These are phyloP conservation scores for Noctilio leporinus DNA, from an alignment of 2,113 vertebrate species.

Conservation along the genomic window DNA sequence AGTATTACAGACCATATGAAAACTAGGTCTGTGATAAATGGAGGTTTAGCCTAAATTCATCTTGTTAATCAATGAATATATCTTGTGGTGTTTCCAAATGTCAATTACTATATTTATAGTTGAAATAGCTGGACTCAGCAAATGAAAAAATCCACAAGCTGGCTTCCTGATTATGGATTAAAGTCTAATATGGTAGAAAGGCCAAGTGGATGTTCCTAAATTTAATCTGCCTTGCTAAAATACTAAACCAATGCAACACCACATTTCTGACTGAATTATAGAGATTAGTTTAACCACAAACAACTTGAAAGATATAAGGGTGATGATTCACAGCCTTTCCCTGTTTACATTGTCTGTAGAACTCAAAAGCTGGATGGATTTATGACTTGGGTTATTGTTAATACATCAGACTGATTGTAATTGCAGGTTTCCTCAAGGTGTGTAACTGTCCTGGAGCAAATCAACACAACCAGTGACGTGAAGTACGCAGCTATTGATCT, in stretches of 20 bases:
- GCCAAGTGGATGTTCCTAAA: not conserved
- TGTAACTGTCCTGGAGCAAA: not conserved
- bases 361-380: not conserved
- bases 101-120: not conserved
- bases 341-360: not conserved
- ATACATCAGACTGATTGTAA: not conserved
- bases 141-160: not conserved
- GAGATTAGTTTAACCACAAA: not conserved
- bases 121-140: not conserved
- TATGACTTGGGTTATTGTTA: not conserved
- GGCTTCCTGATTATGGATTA: not conserved
- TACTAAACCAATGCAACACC: not conserved
- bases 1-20: not conserved
- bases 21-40: not conserved
- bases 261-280: not conserved
- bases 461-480: not conserved
- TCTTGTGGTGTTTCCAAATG: not conserved
- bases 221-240: not conserved
- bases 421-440: not conserved
- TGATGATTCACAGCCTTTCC: not conserved
- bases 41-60: not conserved
- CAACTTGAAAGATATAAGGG: not conserved
- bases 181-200: not conserved
- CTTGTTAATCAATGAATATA: not conserved
- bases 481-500: not conserved